These are phyloP conservation scores for Drosophila saltans DNA, from an alignment of 1,140 invertebrate genomes.

Conservation along the genomic window DNA sequence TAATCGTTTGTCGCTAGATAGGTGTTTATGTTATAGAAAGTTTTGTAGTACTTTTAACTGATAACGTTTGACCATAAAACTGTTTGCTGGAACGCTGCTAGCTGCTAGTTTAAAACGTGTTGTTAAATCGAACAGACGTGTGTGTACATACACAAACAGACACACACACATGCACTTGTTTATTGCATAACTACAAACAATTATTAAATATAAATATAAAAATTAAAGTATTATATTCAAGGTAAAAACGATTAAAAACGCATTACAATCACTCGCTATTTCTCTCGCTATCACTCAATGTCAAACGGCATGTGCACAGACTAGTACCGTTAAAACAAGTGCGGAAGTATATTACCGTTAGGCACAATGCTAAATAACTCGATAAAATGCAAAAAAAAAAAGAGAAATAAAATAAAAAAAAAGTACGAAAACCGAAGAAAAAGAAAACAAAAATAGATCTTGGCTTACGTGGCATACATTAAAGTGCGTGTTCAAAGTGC, in stretches of 20 bases:
- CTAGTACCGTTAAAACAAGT: conserved; percentile 67
- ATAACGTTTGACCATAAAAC: conserved; percentile 61
- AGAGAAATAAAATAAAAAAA: background rate
- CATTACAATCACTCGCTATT: conserved; percentile 16
- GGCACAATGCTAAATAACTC: conserved; percentile 19
- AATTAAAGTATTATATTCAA: conserved; percentile 32
- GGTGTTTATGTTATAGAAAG: conserved; percentile 3
- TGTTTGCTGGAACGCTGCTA: conserved; percentile 15
- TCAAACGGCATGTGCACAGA: conserved; percentile 26
- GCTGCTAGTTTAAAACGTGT: conserved; percentile 49
- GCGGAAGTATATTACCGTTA: conserved; percentile 71
- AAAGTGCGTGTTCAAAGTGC: conserved; percentile 73
- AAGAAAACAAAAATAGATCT: background rate
- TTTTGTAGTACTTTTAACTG: background rate
- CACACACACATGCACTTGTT: conserved; percentile 20
- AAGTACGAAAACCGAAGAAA: background rate
- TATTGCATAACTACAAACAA: conserved; percentile 37
- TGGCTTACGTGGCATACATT: conserved; percentile 76
- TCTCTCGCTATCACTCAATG: conserved; percentile 47
- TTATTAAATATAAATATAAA: conserved; percentile 8
- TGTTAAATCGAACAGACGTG: conserved; percentile 45
- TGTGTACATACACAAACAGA: background rate
- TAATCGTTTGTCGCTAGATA: conserved; percentile 8
- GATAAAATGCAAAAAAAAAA: background rate
- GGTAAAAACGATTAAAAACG: conserved; percentile 52